These are phyloP conservation scores for Melinopterus prodromus DNA, from an alignment of 2,888 invertebrate species.

Conservation along the genomic window DNA sequence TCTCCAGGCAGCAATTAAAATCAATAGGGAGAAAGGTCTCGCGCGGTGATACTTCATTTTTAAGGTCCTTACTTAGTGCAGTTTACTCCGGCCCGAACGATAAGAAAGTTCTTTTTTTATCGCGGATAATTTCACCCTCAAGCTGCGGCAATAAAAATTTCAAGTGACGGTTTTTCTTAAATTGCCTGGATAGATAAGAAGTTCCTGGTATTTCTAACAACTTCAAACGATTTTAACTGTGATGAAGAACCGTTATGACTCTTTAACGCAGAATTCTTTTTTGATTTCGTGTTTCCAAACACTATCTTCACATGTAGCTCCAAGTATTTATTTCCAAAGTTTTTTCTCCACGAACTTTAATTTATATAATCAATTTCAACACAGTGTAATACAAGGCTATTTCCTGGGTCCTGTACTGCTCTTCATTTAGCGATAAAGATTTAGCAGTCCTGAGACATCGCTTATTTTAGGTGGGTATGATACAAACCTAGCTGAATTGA, in stretches of 20 bases:
- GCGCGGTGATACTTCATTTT: slow-evolving; percentile 44
- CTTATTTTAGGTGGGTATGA: too few relatives aligned
- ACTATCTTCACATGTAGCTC: too few relatives aligned
- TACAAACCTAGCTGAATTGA: too few relatives aligned
- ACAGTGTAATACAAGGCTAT: too few relatives aligned
- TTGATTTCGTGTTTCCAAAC: too few relatives aligned
- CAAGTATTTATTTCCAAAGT: too few relatives aligned
- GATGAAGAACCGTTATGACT: not conserved
- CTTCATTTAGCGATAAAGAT: too few relatives aligned
- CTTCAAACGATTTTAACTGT: not conserved
- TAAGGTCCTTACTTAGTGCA: not conserved
- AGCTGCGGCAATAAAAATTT: slow-evolving; percentile 37
- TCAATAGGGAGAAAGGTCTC: slow-evolving; percentile 42
- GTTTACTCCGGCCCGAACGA: not conserved
- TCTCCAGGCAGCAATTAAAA: slow-evolving; percentile 43
- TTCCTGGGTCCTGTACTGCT: too few relatives aligned
- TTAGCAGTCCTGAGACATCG: too few relatives aligned
- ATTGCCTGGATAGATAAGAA: slow-evolving; percentile 39
- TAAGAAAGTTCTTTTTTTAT: not conserved
- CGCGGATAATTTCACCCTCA: slow-evolving; percentile 35
- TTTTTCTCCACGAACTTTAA: too few relatives aligned
- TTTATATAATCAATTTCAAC: too few relatives aligned
- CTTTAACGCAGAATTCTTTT: not conserved
- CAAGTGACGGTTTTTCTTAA: slow-evolving; percentile 38
- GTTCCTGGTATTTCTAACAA: not conserved